A percentile compares a stretch with the other conserved stretches of the same genome.
Conservation (phyloP, 2,113 vertebrate genomes). For the Hymenochirus boettgeri region DNA sequence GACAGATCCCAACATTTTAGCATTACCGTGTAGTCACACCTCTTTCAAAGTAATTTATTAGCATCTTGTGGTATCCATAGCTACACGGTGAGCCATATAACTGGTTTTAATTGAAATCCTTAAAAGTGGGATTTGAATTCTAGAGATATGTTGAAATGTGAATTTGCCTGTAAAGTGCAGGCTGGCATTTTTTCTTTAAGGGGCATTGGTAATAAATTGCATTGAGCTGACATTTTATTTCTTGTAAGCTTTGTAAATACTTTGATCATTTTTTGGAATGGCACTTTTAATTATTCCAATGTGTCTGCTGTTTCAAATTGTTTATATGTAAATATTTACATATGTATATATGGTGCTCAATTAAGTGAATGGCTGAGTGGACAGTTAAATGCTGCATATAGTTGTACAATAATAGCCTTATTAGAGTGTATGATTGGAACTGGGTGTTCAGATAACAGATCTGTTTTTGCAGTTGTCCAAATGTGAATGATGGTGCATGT, state of each 20-base stretch:
- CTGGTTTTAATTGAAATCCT: constrained; percentile 56
- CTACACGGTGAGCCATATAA: constrained; percentile 67
- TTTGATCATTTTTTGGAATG: constrained; percentile 68
- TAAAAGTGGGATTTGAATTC: constrained; percentile 65
- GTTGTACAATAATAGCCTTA: constrained; percentile 85
- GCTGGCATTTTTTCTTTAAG: constrained; percentile 62
- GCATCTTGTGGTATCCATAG: constrained; percentile 46
- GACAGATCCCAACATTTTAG: constrained; percentile 11
- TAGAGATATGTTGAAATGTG: constrained; percentile 59
- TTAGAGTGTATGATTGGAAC: constrained; percentile 69
- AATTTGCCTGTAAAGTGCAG: constrained; percentile 55
- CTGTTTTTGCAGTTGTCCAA: constrained; percentile 67
- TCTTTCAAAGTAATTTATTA: constrained; percentile 38
- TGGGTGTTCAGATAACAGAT: constrained; percentile 59
- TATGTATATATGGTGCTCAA: constrained; percentile 89
- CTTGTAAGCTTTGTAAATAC: constrained; percentile 76
- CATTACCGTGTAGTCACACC: constrained; percentile 38
- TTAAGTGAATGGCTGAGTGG: constrained; percentile 79
- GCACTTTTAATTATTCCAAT: constrained; percentile 69
- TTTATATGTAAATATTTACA: constrained; percentile 71
- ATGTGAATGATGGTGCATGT: constrained; percentile 89
- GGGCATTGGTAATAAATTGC: constrained; percentile 98
- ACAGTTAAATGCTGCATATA: constrained; percentile 74
- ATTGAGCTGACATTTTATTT: constrained; percentile 4
- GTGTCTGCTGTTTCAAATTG: constrained; percentile 61